Evolutionary conservation across 2,797 vertebrate genomes (phyloP).

Genomic region (Sebastes wilsoni): DNA sequence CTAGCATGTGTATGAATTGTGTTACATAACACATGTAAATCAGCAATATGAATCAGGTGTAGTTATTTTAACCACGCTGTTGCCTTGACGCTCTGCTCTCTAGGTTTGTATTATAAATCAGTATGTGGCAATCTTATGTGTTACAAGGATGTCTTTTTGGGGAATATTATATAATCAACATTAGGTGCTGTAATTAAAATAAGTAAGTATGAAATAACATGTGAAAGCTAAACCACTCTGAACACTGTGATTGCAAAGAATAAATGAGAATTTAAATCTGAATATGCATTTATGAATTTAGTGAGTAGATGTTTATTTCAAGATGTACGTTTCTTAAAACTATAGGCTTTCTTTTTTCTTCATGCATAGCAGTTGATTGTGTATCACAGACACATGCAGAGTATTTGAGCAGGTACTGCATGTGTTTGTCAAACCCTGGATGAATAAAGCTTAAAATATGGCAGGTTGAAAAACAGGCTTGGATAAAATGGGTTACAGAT

Average conservation of each 20-base stretch:
- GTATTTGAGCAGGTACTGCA: not conserved
- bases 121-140: not conserved
- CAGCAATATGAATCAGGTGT: slow-evolving; percentile 49
- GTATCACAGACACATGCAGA: not conserved
- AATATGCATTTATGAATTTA: not conserved
- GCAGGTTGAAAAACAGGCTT: not conserved
- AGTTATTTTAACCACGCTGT: slow-evolving; percentile 26
- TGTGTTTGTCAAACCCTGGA: not conserved
- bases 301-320: not conserved
- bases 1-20: slow-evolving; percentile 41
- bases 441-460: not conserved
- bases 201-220: not conserved
- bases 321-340: not conserved
- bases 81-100: slow-evolving; percentile 27
- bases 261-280: not conserved
- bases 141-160: not conserved
- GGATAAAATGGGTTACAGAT: not conserved
- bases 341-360: not conserved
- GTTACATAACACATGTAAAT: slow-evolving; percentile 54
- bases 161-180: not conserved
- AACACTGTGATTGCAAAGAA: not conserved
- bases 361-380: not conserved
- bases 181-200: not conserved
- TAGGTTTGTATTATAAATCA: slow-evolving; percentile 14
- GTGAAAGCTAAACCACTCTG: not conserved